A percentile compares a stretch with the other conserved stretches of the same genome.
Evolutionary conservation across 2,113 vertebrate genomes (phyloP).

Genomic region (Sisor rabdophorus): DNA sequence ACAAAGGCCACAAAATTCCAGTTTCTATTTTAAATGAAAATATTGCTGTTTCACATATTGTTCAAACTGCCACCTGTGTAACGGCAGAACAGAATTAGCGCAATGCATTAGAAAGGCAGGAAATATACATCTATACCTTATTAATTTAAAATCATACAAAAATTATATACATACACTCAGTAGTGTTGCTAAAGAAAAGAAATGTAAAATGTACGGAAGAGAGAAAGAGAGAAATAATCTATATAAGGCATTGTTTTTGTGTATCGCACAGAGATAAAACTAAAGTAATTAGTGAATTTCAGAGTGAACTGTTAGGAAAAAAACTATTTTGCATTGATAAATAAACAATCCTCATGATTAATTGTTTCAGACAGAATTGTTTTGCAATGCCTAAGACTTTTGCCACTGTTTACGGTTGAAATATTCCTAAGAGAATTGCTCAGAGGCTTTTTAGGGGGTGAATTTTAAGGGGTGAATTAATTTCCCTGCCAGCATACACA

Average conservation of each 20-base stretch:
- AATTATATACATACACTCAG: too few species aligned
- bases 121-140: not conserved
- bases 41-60: not conserved
- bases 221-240: too few species aligned
- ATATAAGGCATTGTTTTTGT: not conserved
- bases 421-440: constrained; percentile 1
- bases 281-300: not conserved
- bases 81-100: not conserved
- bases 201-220: too few species aligned
- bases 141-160: too few species aligned
- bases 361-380: not conserved
- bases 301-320: not conserved
- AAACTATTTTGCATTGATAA: not conserved
- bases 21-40: not conserved
- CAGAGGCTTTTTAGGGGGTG: constrained; percentile 12
- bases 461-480: constrained; percentile 3
- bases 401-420: constrained; percentile 12
- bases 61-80: not conserved
- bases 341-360: not conserved
- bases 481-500: constrained; percentile 17
- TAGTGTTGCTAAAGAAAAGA: too few species aligned
- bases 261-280: not conserved
- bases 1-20: not conserved
- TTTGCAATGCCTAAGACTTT: constrained; percentile 6
- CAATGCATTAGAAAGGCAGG: not conserved